Conservation (phyloP, 1,140 invertebrate genomes). For the Olivierus martensii region DNA sequence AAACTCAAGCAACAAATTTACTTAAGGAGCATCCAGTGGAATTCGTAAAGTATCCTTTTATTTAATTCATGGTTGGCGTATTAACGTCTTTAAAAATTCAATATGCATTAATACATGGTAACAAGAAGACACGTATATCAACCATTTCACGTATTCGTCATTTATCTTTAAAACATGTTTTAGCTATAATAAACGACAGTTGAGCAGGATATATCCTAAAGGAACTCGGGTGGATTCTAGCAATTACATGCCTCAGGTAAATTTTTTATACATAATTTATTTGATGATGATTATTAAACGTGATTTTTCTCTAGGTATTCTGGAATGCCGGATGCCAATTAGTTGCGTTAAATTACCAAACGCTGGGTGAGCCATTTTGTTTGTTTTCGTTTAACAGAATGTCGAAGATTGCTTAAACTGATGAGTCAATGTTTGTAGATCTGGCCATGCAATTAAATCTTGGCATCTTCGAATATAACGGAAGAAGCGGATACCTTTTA, state of each 20-base stretch:
- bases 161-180: neutral
- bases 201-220: slow-evolving; percentile 79
- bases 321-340: slow-evolving; percentile 99
- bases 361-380: slow-evolving; percentile 47
- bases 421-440: slow-evolving; percentile 45
- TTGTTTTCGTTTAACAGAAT: neutral
- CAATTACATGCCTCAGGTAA: slow-evolving; percentile 91
- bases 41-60: slow-evolving; percentile 69
- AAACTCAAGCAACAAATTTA: slow-evolving; percentile 86
- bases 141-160: too few species aligned
- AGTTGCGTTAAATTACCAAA: slow-evolving; percentile 97
- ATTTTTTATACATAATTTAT: neutral
- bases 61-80: too few species aligned
- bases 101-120: too few species aligned
- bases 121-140: too few species aligned
- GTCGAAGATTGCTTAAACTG: neutral
- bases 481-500: slow-evolving; percentile 80
- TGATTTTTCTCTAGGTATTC: slow-evolving; percentile 40
- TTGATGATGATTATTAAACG: neutral
- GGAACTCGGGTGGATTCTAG: slow-evolving; percentile 96
- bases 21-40: slow-evolving; percentile 89
- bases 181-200: slow-evolving; percentile 76
- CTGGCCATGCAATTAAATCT: slow-evolving; percentile 97
- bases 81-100: too few species aligned
- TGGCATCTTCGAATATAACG: slow-evolving; percentile 97